These are phyloP conservation scores for Campoletis sonorensis DNA, from an alignment of 1,140 invertebrate species.

Conservation along the genomic window DNA sequence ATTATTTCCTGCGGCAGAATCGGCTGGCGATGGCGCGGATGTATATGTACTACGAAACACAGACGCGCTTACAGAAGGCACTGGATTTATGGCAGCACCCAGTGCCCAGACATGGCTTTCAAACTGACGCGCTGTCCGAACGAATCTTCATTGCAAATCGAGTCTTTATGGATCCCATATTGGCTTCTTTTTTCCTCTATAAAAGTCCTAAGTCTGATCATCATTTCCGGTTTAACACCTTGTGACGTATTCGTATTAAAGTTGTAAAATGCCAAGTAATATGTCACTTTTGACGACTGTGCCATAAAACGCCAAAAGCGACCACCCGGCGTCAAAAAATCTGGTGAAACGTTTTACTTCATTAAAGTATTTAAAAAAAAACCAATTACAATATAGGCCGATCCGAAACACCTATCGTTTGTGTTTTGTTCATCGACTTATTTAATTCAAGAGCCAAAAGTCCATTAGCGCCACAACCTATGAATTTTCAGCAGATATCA, in stretches of 20 bases:
- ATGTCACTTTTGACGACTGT: no score
- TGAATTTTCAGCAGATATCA: neutral
- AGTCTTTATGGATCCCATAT: neutral
- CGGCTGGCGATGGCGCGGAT: slow-evolving; percentile 30
- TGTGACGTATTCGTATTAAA: no score
- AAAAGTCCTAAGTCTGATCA: neutral
- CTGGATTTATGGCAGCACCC: neutral
- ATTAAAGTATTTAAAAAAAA: no score
- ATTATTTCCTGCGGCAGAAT: slow-evolving; percentile 61
- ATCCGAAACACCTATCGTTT: no score
- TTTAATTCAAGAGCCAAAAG: neutral
- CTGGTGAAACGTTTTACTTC: no score
- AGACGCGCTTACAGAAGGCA: neutral
- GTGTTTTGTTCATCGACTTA: no score
- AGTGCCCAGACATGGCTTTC: neutral
- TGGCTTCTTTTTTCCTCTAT: neutral
- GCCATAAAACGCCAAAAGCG: no score
- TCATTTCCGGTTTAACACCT: neutral
- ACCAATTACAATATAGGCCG: no score
- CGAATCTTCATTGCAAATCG: neutral
- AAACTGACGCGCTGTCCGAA: slow-evolving; percentile 5
- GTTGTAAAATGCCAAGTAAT: no score
- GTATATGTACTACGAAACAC: neutral
- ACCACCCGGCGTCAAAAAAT: no score
- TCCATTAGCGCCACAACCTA: neutral